Percentiles rank a stretch among this genome's conserved stretches.
These are phyloP conservation scores for Meloidogyne hapla DNA, from an alignment of 1,140 invertebrate species.

Conservation along the genomic window DNA sequence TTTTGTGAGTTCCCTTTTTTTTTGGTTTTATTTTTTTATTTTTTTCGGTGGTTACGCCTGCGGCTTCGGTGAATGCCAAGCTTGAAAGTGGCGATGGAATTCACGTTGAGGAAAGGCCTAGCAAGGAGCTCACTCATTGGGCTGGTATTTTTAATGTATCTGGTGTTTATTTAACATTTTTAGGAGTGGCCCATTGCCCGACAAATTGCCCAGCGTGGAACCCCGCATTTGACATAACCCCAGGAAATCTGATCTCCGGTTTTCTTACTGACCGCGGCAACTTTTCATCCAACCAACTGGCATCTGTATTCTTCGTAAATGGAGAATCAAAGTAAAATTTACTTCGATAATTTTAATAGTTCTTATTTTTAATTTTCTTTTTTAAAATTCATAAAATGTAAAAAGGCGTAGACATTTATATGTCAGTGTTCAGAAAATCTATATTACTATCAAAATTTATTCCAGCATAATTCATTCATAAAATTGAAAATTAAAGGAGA, in stretches of 20 bases:
- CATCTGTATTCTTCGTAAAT: neutral
- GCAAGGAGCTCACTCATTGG: constrained; percentile 83
- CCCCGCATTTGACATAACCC: constrained; percentile 98
- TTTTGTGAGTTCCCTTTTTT: constrained; percentile 93
- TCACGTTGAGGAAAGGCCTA: constrained; percentile 86
- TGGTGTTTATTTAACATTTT: neutral
- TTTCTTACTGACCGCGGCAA: constrained; percentile 89
- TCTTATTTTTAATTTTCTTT: no score
- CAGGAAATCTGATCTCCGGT: constrained; percentile 80
- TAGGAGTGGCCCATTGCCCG: constrained; percentile 54
- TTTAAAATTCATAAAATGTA: no score
- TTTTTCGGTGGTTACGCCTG: constrained; percentile 88
- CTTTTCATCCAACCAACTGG: constrained; percentile 40
- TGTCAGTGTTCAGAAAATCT: neutral
- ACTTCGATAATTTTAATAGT: no score
- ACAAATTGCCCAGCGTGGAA: constrained; percentile 91
- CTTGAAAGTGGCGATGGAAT: constrained; percentile 80
- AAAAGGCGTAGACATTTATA: no score
- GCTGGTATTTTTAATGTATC: constrained; percentile 70
- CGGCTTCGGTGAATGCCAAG: constrained; percentile 83
- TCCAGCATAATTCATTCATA: neutral
- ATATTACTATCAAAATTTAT: neutral
- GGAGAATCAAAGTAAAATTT: no score
- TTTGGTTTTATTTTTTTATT: no score
- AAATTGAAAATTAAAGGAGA: neutral